Evolutionary conservation across 2,797 vertebrate genomes (phyloP).

Genomic region (Galago senegalensis): DNA sequence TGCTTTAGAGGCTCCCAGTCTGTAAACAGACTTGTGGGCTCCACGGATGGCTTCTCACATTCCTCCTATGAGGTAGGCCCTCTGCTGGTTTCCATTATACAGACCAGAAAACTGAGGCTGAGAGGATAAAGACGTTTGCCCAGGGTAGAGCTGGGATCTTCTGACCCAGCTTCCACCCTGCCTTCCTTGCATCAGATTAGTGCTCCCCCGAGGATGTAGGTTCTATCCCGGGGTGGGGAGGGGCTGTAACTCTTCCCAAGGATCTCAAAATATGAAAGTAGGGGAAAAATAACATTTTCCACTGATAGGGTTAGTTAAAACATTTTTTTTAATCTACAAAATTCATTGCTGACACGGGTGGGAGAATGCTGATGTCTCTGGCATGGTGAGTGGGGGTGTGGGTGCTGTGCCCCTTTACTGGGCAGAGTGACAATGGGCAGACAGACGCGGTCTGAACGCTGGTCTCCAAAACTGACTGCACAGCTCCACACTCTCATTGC

Average conservation of each 20-base stretch:
- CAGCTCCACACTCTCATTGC: not conserved
- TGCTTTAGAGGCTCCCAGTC: not conserved
- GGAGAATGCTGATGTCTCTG: not conserved
- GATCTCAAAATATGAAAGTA: not conserved
- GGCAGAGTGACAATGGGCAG: not conserved
- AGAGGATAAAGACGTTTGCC: no score
- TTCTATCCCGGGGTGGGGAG: not conserved
- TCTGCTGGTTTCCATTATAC: not conserved
- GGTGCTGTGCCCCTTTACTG: not conserved
- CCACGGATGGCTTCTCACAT: not conserved
- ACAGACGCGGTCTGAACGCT: not conserved
- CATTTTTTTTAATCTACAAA: not conserved
- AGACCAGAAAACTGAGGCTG: not conserved
- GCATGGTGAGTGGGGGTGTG: no score
- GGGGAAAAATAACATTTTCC: not conserved
- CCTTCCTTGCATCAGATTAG: not conserved
- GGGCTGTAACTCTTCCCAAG: not conserved
- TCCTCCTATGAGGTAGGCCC: not conserved
- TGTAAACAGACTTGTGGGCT: no score
- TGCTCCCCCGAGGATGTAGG: not conserved
- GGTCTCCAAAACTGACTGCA: no score
- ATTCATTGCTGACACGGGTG: not conserved
- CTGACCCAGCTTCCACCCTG: not conserved
- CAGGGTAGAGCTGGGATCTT: not conserved
- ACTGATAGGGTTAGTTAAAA: not conserved